Conservation (phyloP, 2,888 invertebrate genomes). For the Coelopa pilipes region DNA sequence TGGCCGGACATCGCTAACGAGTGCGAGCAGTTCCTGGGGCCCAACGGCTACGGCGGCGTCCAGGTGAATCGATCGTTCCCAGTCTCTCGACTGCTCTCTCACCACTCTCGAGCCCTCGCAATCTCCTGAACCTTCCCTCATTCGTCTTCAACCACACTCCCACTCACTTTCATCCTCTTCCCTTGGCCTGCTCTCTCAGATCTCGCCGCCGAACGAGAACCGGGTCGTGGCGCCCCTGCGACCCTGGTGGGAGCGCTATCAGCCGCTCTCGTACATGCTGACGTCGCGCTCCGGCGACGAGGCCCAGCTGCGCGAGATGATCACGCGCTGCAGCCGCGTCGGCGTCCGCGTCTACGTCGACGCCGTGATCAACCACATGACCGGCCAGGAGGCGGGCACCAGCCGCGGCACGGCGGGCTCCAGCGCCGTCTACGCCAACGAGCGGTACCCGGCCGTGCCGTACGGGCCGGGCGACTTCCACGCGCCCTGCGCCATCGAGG, state of each 20-base stretch:
- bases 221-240: conserved; percentile 70
- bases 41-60: conserved; percentile 78
- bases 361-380: conserved; percentile 86
- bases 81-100: no score
- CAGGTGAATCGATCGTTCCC: conserved; percentile 69
- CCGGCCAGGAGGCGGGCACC: conserved; percentile 65
- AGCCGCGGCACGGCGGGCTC: conserved; percentile 72
- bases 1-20: conserved; percentile 83
- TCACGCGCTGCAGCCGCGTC: conserved; percentile 77
- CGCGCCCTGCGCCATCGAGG: conserved; percentile 71
- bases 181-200: no score
- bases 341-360: conserved; percentile 86
- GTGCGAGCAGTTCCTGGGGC: conserved; percentile 81
- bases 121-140: no score
- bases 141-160: no score
- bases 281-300: conserved; percentile 79
- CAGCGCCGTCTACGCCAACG: conserved; percentile 61
- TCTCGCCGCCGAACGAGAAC: conserved; percentile 83
- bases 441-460: conserved; percentile 73
- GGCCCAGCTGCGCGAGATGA: conserved; percentile 71
- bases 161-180: no score
- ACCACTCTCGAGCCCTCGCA: no score
- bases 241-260: conserved; percentile 92
- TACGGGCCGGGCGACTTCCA: conserved; percentile 77
- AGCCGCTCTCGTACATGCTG: conserved; percentile 84